These are phyloP conservation scores for Atta cephalotes DNA, from an alignment of 1,140 invertebrate species.

Conservation along the genomic window DNA sequence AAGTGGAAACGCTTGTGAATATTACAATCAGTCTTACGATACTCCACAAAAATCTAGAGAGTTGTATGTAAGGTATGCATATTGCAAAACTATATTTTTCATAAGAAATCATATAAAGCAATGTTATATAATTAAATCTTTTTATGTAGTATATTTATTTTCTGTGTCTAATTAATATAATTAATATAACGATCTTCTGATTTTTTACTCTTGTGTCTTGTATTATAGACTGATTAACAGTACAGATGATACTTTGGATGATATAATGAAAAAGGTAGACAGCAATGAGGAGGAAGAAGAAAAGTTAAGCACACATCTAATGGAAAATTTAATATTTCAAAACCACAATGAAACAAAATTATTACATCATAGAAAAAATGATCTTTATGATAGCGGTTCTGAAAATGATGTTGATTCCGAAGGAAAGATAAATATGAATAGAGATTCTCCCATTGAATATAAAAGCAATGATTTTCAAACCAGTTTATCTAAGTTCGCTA, in stretches of 20 bases:
- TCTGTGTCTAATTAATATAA: slow-evolving; percentile 2
- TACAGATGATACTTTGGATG: slow-evolving; percentile 57
- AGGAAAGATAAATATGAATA: slow-evolving; percentile 43
- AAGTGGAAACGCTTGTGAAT: slow-evolving; percentile 51
- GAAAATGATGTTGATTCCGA: slow-evolving; percentile 50
- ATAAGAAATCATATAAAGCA: not conserved
- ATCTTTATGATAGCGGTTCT: slow-evolving; percentile 61
- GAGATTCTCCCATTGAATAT: slow-evolving; percentile 19
- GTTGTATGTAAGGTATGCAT: slow-evolving; percentile 74
- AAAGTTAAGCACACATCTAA: slow-evolving; percentile 8
- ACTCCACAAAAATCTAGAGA: slow-evolving; percentile 72
- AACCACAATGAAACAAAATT: slow-evolving; percentile 54
- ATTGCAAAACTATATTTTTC: slow-evolving; percentile 11
- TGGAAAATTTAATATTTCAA: slow-evolving; percentile 55
- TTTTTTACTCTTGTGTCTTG: slow-evolving; percentile 16
- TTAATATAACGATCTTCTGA: slow-evolving; percentile 2
- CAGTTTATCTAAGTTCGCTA: slow-evolving; percentile 18
- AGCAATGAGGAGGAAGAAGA: slow-evolving; percentile 20
- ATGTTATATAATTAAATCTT: not conserved
- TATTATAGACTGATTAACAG: slow-evolving; percentile 62
- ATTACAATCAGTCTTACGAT: slow-evolving; percentile 33
- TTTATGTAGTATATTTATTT: not conserved
- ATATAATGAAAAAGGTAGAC: slow-evolving; percentile 17
- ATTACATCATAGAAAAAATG: slow-evolving; percentile 32
- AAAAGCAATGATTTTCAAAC: slow-evolving; percentile 38